phyloP scores from a whole-genome alignment of 2,113 vertebrate species.

The Nyctereutes procyonoides region DNA sequence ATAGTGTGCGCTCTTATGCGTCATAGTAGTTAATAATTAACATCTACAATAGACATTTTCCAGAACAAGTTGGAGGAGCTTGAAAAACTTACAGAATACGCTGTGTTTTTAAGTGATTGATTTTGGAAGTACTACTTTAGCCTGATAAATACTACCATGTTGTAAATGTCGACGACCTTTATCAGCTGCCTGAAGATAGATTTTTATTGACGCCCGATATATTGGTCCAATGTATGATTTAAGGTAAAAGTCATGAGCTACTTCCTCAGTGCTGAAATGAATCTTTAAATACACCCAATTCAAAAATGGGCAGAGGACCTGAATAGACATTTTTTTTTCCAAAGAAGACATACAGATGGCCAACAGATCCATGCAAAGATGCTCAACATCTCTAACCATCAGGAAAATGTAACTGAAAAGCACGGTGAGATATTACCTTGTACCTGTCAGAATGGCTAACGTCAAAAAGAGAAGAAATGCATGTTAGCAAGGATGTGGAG shows the following conservation, averaged over 20 bases:
- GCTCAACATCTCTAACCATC: background rate
- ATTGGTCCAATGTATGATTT: background rate
- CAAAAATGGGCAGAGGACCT: background rate
- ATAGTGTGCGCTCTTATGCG: background rate
- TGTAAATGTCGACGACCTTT: background rate
- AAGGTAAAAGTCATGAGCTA: background rate
- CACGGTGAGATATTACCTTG: background rate
- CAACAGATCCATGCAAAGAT: background rate
- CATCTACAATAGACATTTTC: background rate
- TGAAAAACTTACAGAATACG: background rate
- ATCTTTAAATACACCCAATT: background rate
- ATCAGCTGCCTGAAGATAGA: background rate
- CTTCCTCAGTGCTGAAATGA: background rate
- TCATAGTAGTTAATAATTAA: background rate
- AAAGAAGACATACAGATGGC: background rate
- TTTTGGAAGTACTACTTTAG: background rate
- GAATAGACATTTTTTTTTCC: background rate
- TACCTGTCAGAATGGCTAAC: background rate
- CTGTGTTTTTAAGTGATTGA: background rate
- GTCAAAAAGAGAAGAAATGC: background rate
- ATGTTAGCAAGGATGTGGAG: background rate
- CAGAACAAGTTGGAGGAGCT: background rate
- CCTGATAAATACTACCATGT: background rate
- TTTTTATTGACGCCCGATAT: conserved; percentile 31
- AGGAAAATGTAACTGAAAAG: background rate